A percentile compares a stretch with the other conserved stretches of the same genome.
These are phyloP conservation scores for Ispidina lecontei DNA, from an alignment of 2,797 vertebrate species.

Conservation along the genomic window DNA sequence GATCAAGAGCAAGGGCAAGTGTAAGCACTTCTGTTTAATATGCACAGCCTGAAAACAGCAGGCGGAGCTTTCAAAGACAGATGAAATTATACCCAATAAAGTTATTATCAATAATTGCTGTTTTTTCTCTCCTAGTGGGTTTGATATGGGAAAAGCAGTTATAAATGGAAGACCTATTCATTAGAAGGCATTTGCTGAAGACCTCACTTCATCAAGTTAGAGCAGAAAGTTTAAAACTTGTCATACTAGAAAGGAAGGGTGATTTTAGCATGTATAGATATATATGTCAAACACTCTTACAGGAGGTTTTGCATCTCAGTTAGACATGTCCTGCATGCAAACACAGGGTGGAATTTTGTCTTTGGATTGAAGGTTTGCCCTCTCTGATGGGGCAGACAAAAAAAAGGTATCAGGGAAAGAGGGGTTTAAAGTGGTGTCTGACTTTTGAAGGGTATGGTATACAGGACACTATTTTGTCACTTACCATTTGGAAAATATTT, in stretches of 20 bases:
- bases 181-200: slow-evolving; percentile 35
- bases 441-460: not conserved
- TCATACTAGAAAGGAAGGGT: not conserved
- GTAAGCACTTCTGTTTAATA: slow-evolving; percentile 70
- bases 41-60: slow-evolving; percentile 63
- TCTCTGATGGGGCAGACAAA: not conserved
- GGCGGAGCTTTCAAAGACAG: slow-evolving; percentile 71
- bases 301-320: not conserved
- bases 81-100: slow-evolving; percentile 78
- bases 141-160: slow-evolving; percentile 51
- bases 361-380: not conserved
- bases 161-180: slow-evolving; percentile 62
- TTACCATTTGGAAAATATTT: not conserved
- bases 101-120: slow-evolving; percentile 80
- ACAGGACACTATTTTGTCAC: not conserved
- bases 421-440: not conserved
- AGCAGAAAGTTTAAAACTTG: slow-evolving; percentile 7
- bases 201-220: slow-evolving; percentile 17
- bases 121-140: slow-evolving; percentile 49
- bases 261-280: not conserved
- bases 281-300: no score
- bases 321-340: not conserved
- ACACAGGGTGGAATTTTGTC: not conserved
- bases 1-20: slow-evolving; percentile 73
- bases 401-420: not conserved